phyloP scores from a whole-genome alignment of 2,797 vertebrate species.

The Phrynocephalus vlangalii region DNA sequence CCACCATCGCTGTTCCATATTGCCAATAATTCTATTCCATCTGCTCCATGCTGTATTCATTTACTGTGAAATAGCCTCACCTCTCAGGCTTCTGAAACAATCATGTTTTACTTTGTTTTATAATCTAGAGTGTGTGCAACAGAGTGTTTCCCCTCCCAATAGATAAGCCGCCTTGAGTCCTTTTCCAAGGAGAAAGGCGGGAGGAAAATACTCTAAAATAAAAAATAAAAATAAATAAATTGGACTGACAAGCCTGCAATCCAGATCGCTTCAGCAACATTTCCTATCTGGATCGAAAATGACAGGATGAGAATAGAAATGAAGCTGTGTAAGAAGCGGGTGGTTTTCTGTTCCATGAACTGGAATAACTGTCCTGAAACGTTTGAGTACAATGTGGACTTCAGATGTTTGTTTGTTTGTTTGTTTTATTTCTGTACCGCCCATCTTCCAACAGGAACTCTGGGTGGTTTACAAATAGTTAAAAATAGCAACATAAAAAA shows the following conservation, averaged over 20 bases:
- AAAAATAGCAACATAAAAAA: too few relatives aligned
- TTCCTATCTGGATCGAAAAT: neutral
- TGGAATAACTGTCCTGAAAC: neutral
- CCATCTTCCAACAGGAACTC: too few relatives aligned
- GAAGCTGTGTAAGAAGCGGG: neutral
- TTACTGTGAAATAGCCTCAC: constrained; percentile 15
- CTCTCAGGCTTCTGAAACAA: neutral
- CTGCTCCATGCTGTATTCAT: neutral
- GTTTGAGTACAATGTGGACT: neutral
- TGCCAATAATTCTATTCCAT: constrained; percentile 1
- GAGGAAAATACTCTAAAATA: too few relatives aligned
- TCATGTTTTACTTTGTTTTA: neutral
- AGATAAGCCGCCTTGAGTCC: neutral
- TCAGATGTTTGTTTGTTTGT: neutral
- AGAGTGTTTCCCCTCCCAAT: constrained; percentile 8
- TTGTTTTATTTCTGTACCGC: too few relatives aligned
- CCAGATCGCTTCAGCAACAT: neutral
- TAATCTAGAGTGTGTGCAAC: constrained; percentile 2
- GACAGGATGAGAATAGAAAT: too few relatives aligned
- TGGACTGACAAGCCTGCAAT: neutral
- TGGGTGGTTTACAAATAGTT: too few relatives aligned
- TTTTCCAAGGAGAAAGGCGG: too few relatives aligned
- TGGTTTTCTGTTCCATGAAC: neutral
- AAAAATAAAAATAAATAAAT: too few relatives aligned
- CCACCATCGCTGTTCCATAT: constrained; percentile 1